phyloP scores from a whole-genome alignment of 2,888 invertebrate species.

The Dimorphilus gyrociliatus region DNA sequence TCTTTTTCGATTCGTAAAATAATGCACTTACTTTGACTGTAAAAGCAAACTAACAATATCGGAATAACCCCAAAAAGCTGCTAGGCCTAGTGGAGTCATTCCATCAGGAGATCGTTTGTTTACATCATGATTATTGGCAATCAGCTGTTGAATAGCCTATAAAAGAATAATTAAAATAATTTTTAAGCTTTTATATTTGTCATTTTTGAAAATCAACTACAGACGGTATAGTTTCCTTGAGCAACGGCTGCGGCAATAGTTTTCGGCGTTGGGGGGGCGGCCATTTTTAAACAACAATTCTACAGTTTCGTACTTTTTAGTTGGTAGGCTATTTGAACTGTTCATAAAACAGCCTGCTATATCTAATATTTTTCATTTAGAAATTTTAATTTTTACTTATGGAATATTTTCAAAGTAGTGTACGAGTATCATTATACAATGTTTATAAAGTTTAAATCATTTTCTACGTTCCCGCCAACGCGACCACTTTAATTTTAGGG shows the following conservation, averaged over 20 bases:
- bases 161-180: slow-evolving; percentile 3
- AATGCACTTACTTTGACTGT: slow-evolving; percentile 16
- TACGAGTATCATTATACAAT: no score
- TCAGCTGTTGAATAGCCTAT: slow-evolving; percentile 17
- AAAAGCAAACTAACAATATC: slow-evolving; percentile 21
- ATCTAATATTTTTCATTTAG: no score
- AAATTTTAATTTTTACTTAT: no score
- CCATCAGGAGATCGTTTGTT: slow-evolving; percentile 25
- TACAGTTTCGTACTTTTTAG: no score
- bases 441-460: no score
- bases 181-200: neutral
- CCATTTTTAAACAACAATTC: slow-evolving; percentile 15
- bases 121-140: slow-evolving; percentile 17
- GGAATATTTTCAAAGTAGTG: no score
- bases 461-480: no score
- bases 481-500: no score
- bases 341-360: no score
- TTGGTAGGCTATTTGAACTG: no score
- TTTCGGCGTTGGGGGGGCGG: slow-evolving; percentile 17
- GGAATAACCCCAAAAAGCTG: slow-evolving; percentile 34
- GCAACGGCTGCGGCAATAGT: slow-evolving; percentile 23
- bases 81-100: slow-evolving; percentile 27
- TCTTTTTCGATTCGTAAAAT: no score
- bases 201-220: slow-evolving; percentile 1
- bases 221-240: slow-evolving; percentile 23